These are phyloP conservation scores for Premnoplex brunnescens DNA, from an alignment of 2,797 vertebrate genomes.

Conservation along the genomic window DNA sequence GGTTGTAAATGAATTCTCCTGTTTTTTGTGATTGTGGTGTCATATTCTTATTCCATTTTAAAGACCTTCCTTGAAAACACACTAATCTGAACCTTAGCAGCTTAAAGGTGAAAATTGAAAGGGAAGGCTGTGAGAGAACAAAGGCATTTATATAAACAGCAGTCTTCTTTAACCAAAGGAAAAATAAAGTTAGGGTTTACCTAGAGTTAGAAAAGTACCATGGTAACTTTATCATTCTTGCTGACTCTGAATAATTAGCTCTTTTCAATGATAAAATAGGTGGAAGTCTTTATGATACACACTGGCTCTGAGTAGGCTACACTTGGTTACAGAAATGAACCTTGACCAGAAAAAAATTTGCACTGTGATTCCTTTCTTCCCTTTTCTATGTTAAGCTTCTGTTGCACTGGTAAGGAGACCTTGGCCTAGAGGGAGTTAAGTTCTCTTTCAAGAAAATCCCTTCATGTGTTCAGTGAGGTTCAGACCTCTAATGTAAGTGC, in stretches of 20 bases:
- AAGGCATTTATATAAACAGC: neutral
- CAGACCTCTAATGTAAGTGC: neutral
- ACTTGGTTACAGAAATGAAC: neutral
- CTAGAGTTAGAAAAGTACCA: neutral
- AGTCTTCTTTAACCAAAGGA: neutral
- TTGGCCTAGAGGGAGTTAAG: neutral
- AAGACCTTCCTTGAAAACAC: neutral
- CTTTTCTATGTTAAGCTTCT: neutral
- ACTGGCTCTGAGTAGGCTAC: neutral
- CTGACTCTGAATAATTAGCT: neutral
- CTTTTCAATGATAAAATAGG: neutral
- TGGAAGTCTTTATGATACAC: neutral
- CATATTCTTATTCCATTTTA: neutral
- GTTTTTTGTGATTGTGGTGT: neutral
- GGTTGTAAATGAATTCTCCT: neutral
- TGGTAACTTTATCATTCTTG: neutral
- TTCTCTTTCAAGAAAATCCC: neutral
- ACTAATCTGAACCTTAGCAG: neutral
- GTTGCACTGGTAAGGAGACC: neutral
- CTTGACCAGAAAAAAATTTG: neutral
- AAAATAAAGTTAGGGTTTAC: neutral
- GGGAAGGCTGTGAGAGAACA: neutral
- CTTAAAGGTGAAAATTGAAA: neutral
- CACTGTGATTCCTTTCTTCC: rapidly evolving
- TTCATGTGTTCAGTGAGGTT: neutral